Evolutionary conservation across 2,113 vertebrate species (phyloP).

Genomic region (Zootoca vivipara): DNA sequence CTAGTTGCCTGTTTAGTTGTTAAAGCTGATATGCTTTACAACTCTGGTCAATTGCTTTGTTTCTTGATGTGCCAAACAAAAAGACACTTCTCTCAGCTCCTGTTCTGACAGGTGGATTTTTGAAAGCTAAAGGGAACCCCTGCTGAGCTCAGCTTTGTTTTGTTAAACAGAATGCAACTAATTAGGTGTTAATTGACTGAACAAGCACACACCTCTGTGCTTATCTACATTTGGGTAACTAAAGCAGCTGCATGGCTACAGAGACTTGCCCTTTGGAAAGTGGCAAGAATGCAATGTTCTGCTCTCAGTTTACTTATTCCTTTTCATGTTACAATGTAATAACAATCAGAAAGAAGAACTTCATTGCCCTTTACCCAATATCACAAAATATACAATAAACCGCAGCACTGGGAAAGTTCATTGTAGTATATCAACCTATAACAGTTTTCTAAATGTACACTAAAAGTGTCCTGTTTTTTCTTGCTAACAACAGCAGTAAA

Average conservation of each 20-base stretch:
- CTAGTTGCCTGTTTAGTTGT: not conserved
- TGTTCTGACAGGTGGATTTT: not conserved
- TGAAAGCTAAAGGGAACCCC: not conserved
- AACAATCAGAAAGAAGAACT: no score
- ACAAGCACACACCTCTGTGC: not conserved
- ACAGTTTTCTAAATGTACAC: no score
- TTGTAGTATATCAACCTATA: no score
- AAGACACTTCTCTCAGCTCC: not conserved
- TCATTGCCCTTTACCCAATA: no score
- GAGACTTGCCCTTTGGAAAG: not conserved
- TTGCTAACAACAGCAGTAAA: not conserved
- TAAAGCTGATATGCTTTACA: not conserved
- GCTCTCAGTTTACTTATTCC: no score
- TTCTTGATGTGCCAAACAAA: not conserved
- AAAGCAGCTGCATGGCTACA: not conserved
- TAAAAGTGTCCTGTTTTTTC: not conserved
- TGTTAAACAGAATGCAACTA: not conserved
- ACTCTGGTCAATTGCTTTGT: not conserved
- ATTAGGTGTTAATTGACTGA: slow-evolving; percentile 19
- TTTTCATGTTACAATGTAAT: no score
- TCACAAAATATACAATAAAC: no score
- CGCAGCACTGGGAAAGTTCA: no score
- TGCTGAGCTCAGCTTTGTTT: not conserved
- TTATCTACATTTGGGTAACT: not conserved
- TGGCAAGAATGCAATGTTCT: no score